Base-by-base conservation (phyloP, 2,113 vertebrate species). In the Aythya baeri region DNA sequence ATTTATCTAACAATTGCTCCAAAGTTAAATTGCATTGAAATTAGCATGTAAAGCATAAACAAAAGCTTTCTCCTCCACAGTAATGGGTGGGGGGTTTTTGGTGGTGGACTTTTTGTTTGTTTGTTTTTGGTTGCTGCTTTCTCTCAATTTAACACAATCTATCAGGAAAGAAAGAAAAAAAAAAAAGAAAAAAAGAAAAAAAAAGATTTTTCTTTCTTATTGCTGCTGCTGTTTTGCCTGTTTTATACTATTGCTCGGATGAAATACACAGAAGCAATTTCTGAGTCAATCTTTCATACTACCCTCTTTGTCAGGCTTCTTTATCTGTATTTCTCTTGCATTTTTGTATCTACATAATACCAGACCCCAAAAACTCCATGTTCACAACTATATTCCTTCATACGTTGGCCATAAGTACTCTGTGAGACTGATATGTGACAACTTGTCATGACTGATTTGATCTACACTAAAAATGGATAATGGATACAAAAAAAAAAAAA, bases 21-120 rank as follows among this genome's bases (percentile, higher is more conserved):
- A 58, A 49, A 85, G 86, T 62, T 66, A 85, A 75, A 23, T 41
- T 76, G 26, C 44, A 76, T 9, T 87, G 74, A 91, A 91, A 91
- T 66, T 62, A 76, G 29, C 54, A 80, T 23, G 82, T 79, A 80
- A 49, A 89, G 44, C 29, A 95, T 49, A 72, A 91, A 78, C 1
- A 82, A 93, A 91, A 80, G 46, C n/a, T 11, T 72, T 58, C 44
- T 66, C 27, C 23, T 80, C 66, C 58, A 62, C 32, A 76, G 22
- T 55, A 11, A 90, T 43, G 26, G 5, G 38, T 13, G 1, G 9
- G 0, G 3, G 50, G 6, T 25, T 50, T 50, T 27, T 36, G 26
- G 52, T 63, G 15, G 34, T 63, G 16, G 34, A 7, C 17, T 63
- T 63, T 6, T 38, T 62, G 44, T 62, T 11, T 23, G 23, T 25